Evolutionary conservation across 23 tunicate species (phyloP).

Genomic region (Botrylloides violaceus): DNA sequence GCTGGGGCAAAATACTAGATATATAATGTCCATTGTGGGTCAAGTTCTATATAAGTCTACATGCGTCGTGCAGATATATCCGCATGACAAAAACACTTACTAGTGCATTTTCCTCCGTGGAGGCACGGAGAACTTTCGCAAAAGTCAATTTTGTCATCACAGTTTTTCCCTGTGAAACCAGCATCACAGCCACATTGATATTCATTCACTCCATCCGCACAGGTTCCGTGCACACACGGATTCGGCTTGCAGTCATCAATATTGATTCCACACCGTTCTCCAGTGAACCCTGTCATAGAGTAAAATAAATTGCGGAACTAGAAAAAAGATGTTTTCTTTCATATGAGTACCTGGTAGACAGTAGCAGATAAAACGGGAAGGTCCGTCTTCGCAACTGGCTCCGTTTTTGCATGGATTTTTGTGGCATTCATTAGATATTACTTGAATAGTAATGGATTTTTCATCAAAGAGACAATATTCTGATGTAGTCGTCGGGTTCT

Average conservation of each 20-base stretch:
- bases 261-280: slow-evolving; percentile 33
- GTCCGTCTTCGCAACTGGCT: slow-evolving; percentile 46
- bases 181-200: slow-evolving; percentile 37
- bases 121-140: slow-evolving; percentile 49
- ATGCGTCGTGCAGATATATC: too few relatives aligned
- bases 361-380: slow-evolving; percentile 15
- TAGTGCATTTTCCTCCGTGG: slow-evolving; percentile 62
- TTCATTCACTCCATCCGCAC: slow-evolving; percentile 31
- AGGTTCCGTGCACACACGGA: slow-evolving; percentile 36
- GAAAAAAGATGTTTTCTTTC: too few relatives aligned
- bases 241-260: slow-evolving; percentile 57
- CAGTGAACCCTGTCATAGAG: slow-evolving; percentile 73
- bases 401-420: slow-evolving; percentile 52
- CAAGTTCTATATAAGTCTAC: too few relatives aligned
- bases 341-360: slow-evolving; percentile 74
- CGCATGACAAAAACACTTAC: too few relatives aligned
- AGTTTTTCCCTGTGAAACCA: slow-evolving; percentile 40
- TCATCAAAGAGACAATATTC: background rate
- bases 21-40: too few relatives aligned
- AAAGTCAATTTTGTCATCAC: slow-evolving; percentile 45
- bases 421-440: slow-evolving; percentile 56
- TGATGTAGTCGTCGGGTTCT: slow-evolving; percentile 31
- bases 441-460: slow-evolving; percentile 1
- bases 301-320: too few relatives aligned
- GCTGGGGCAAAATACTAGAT: too few relatives aligned